Percentiles rank a stretch among this genome's conserved stretches.
These are phyloP conservation scores for Ficedula albicollis DNA, from an alignment of 2,797 vertebrate species.

Conservation along the genomic window DNA sequence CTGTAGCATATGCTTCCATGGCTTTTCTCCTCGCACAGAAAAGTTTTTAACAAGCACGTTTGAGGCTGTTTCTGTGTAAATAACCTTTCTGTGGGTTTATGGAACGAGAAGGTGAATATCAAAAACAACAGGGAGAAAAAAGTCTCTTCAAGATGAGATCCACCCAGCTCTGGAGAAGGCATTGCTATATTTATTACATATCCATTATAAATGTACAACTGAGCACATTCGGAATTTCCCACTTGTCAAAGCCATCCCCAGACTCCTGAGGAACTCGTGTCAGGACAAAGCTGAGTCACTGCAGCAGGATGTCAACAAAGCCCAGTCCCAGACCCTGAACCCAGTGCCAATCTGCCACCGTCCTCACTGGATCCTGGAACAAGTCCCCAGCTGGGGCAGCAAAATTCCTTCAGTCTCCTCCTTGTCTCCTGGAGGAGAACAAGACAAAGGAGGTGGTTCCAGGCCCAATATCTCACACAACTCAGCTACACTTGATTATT, in stretches of 20 bases:
- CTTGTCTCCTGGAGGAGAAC: slow-evolving; percentile 12
- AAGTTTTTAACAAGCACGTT: neutral
- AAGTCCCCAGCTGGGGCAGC: neutral
- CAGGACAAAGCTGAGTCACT: neutral
- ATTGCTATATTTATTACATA: neutral
- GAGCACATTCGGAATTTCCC: neutral
- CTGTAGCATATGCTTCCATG: neutral
- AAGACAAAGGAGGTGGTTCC: slow-evolving; percentile 41
- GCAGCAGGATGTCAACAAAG: neutral
- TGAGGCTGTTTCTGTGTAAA: neutral
- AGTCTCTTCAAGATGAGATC: neutral
- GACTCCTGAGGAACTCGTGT: neutral
- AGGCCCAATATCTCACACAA: slow-evolving; percentile 26
- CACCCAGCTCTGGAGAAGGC: neutral
- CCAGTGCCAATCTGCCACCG: neutral
- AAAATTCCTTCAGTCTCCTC: neutral
- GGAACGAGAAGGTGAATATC: neutral
- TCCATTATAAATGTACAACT: neutral
- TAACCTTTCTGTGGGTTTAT: neutral
- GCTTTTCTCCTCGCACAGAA: neutral
- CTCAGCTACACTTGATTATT: slow-evolving; percentile 65
- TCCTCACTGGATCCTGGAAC: neutral
- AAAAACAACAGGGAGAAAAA: neutral
- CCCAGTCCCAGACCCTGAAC: neutral
- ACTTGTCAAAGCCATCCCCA: neutral